phyloP scores from a whole-genome alignment of 2,113 vertebrate species.

The Calyptommatus sinebrachiatus region DNA sequence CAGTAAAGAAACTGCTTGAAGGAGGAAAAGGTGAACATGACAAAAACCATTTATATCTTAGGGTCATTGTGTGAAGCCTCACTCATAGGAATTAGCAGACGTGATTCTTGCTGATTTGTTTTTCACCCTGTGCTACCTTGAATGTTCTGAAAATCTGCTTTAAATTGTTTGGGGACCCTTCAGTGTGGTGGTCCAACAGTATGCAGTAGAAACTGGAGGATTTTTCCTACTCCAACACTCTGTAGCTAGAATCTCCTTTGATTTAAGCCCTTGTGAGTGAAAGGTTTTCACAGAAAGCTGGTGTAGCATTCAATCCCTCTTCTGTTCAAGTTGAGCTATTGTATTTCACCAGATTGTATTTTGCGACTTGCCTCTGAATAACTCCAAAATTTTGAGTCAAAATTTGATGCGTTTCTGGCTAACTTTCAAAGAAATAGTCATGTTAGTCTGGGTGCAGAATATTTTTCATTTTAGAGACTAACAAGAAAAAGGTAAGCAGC shows the following conservation, averaged over 20 bases:
- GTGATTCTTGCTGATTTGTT: not conserved
- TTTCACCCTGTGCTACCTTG: not conserved
- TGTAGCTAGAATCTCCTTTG: not conserved
- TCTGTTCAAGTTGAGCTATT: not conserved
- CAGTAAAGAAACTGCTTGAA: slow-evolving; percentile 87
- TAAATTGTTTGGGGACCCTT: not conserved
- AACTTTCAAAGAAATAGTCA: too few species aligned
- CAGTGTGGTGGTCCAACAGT: not conserved
- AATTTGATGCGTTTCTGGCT: too few species aligned
- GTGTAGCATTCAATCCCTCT: not conserved
- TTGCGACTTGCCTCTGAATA: not conserved
- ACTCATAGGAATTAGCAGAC: not conserved
- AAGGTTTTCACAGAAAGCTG: not conserved
- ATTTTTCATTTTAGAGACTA: too few species aligned
- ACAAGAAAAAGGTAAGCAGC: too few species aligned
- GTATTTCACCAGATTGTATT: not conserved
- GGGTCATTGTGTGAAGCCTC: not conserved
- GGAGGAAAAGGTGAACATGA: slow-evolving; percentile 85
- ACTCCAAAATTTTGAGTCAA: not conserved
- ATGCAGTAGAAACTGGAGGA: not conserved
- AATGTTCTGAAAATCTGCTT: not conserved
- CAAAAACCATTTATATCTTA: not conserved
- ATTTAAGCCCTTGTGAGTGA: not conserved
- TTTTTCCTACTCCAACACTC: not conserved
- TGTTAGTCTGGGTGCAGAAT: too few species aligned